phyloP scores from a whole-genome alignment of 2,888 invertebrate species.

The Apomyelois bistriatella region DNA sequence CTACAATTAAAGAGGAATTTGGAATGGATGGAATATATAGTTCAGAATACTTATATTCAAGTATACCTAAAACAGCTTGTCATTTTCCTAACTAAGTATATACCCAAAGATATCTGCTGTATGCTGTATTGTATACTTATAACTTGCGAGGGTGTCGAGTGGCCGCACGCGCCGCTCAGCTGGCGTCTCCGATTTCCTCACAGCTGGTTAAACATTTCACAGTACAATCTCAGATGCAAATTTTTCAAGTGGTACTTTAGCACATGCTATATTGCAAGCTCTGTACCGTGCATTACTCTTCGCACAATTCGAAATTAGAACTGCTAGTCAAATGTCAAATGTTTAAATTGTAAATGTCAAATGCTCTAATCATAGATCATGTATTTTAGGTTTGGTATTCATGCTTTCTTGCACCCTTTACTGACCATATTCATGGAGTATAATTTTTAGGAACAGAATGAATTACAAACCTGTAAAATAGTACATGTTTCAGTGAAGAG shows the following conservation, averaged over 20 bases:
- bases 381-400: background rate
- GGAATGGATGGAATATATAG: no score
- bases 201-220: conserved; percentile 16
- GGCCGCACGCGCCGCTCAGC: conserved; percentile 27
- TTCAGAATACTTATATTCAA: no score
- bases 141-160: conserved; percentile 23
- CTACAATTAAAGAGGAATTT: no score
- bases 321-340: conserved; percentile 12
- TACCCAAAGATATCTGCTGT: conserved; percentile 9
- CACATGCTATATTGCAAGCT: background rate
- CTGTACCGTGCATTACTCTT: background rate
- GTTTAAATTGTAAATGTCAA: conserved; percentile 12
- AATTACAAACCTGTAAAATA: no score
- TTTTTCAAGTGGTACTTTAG: conserved; percentile 10
- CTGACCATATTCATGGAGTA: no score
- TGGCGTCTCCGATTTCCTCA: conserved; percentile 24
- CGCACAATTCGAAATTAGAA: conserved; percentile 11
- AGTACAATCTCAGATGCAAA: conserved; percentile 12
- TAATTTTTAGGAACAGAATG: no score
- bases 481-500: no score
- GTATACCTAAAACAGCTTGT: no score
- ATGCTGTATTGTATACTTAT: background rate
- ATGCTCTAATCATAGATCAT: background rate
- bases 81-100: background rate
- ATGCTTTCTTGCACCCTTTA: no score